These are phyloP conservation scores for Cebuella pygmaea DNA, from an alignment of 2,797 vertebrate genomes.

Conservation along the genomic window DNA sequence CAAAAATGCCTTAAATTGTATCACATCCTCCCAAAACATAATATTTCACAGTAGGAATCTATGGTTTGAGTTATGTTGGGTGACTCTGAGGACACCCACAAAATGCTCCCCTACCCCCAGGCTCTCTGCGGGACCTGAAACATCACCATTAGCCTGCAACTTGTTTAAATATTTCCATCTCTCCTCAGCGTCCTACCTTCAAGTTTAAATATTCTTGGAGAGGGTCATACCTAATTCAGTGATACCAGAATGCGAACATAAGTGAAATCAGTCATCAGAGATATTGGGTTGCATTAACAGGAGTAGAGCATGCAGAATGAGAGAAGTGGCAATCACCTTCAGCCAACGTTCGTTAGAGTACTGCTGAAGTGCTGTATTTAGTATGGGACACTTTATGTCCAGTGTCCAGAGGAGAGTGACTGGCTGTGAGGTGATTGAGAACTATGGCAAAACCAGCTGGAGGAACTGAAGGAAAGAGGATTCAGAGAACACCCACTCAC, in stretches of 20 bases:
- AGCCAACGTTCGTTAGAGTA: neutral
- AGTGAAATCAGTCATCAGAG: neutral
- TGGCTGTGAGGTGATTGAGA: neutral
- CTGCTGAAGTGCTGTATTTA: neutral
- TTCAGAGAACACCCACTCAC: neutral
- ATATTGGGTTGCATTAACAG: neutral
- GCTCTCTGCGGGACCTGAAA: neutral
- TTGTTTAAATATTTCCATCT: neutral
- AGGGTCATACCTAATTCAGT: neutral
- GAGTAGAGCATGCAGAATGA: neutral
- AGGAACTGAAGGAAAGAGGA: neutral
- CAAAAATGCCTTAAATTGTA: neutral
- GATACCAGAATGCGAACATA: neutral
- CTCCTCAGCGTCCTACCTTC: neutral
- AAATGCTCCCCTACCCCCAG: neutral
- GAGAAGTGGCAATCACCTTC: neutral
- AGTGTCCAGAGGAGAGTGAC: neutral
- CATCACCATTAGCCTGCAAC: neutral
- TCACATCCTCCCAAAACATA: neutral
- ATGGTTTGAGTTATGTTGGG: neutral
- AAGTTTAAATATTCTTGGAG: neutral
- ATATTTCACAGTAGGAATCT: neutral
- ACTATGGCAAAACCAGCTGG: neutral
- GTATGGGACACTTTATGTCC: fast-evolving
- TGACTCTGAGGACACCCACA: neutral